Conservation (phyloP, 2,888 invertebrate genomes). For the Tipula vernalis region DNA sequence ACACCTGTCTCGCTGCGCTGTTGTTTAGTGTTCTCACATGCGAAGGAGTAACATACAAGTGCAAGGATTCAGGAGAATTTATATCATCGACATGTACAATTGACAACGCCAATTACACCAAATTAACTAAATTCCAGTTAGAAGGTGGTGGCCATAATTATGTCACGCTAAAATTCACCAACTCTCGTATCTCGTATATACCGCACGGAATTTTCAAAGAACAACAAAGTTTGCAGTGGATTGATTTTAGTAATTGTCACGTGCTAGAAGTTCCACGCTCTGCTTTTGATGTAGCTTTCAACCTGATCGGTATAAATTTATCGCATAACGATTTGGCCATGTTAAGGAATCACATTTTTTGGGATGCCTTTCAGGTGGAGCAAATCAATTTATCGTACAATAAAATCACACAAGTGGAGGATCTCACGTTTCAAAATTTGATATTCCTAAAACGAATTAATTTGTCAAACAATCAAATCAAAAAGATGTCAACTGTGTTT, state of each 20-base stretch:
- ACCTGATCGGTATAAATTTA: not conserved
- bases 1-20: not conserved
- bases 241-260: not conserved
- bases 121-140: not conserved
- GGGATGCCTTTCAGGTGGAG: not conserved
- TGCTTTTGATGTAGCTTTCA: not conserved
- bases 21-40: not conserved
- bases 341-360: not conserved
- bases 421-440: conserved; percentile 10
- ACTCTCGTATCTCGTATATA: not conserved
- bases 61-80: not conserved
- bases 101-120: not conserved
- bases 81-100: not conserved
- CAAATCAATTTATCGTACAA: not conserved
- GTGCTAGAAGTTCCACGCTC: not conserved
- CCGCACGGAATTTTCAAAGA: not conserved
- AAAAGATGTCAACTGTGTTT: conserved; percentile 7
- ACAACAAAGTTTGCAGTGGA: not conserved
- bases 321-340: not conserved
- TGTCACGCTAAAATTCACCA: not conserved
- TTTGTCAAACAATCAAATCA: conserved; percentile 5
- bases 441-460: not conserved
- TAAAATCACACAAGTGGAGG: not conserved
- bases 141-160: not conserved
- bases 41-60: not conserved